Percentiles rank a stretch among this genome's conserved stretches.
Evolutionary conservation across 2,113 vertebrate genomes (phyloP).

Genomic region (Oryzias celebensis): DNA sequence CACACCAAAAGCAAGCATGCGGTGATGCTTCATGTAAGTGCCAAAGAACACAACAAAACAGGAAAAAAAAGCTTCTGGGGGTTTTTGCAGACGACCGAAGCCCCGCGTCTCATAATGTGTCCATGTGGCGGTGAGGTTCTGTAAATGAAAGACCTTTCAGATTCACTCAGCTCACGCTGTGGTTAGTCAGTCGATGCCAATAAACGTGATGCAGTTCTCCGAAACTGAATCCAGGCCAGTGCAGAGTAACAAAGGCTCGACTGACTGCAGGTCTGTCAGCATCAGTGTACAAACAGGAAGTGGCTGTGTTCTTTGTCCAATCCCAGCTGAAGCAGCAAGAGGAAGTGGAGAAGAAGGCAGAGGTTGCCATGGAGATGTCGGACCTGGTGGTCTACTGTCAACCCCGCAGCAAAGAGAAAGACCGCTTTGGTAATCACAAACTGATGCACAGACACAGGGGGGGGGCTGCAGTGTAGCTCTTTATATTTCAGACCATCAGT

Average conservation of each 20-base stretch:
- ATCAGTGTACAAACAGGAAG: constrained; percentile 30
- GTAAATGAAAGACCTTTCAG: no score
- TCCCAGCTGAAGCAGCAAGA: constrained; percentile 82
- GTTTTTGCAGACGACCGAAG: no score
- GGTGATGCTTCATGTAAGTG: no score
- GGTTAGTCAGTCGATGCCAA: neutral
- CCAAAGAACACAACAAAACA: no score
- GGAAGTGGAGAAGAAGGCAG: constrained; percentile 87
- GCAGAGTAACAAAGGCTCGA: neutral
- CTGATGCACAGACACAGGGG: neutral
- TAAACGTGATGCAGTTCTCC: neutral
- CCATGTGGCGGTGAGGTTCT: no score
- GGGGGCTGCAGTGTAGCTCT: no score
- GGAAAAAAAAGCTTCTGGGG: no score
- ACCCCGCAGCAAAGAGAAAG: constrained; percentile 94
- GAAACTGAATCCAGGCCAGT: neutral
- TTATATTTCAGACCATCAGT: no score
- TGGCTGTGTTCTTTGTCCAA: constrained; percentile 18
- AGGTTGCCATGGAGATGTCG: constrained; percentile 93
- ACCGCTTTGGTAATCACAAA: constrained; percentile 84
- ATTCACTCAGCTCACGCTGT: no score
- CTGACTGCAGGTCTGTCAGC: constrained; percentile 4
- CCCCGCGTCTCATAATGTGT: no score
- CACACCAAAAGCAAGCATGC: no score
- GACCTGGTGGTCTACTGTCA: constrained; percentile 96